These are phyloP conservation scores for Hippocampus kuda DNA, from an alignment of 2,797 vertebrate genomes.

Conservation along the genomic window DNA sequence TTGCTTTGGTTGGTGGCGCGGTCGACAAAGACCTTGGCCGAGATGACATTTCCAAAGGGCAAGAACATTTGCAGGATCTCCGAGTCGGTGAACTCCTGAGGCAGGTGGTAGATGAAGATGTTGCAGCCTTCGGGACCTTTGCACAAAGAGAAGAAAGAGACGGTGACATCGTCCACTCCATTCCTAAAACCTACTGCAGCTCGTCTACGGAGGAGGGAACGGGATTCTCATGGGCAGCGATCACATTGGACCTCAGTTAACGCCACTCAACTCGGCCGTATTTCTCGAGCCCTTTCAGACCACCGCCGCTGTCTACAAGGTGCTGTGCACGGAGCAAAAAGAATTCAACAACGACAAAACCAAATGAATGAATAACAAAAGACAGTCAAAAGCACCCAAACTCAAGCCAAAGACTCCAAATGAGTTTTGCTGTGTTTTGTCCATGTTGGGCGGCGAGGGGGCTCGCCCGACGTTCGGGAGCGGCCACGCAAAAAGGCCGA, in stretches of 20 bases:
- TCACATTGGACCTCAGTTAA: background rate
- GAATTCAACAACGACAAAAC: too few relatives aligned
- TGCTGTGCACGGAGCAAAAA: too few relatives aligned
- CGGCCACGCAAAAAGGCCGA: too few relatives aligned
- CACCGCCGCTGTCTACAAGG: too few relatives aligned
- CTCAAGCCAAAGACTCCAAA: too few relatives aligned
- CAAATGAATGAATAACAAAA: too few relatives aligned
- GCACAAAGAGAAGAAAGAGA: slow-evolving; percentile 11
- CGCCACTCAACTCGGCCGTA: background rate
- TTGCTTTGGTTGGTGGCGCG: slow-evolving; percentile 96
- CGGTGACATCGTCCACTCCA: background rate
- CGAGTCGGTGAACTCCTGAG: slow-evolving; percentile 92
- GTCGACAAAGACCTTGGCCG: slow-evolving; percentile 97
- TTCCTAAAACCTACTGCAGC: too few relatives aligned
- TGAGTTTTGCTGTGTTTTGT: too few relatives aligned
- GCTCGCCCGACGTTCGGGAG: too few relatives aligned
- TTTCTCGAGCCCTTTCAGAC: too few relatives aligned
- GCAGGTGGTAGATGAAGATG: slow-evolving; percentile 98
- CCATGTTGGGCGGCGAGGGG: too few relatives aligned
- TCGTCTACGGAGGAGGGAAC: background rate
- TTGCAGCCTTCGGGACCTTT: slow-evolving; percentile 94
- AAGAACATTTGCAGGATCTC: slow-evolving; percentile 98
- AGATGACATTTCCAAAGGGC: slow-evolving; percentile 93
- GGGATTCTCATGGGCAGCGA: background rate
- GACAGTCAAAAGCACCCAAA: too few relatives aligned